phyloP scores from a whole-genome alignment of 2,888 invertebrate genomes.

The Agonopterix subpropinquella region DNA sequence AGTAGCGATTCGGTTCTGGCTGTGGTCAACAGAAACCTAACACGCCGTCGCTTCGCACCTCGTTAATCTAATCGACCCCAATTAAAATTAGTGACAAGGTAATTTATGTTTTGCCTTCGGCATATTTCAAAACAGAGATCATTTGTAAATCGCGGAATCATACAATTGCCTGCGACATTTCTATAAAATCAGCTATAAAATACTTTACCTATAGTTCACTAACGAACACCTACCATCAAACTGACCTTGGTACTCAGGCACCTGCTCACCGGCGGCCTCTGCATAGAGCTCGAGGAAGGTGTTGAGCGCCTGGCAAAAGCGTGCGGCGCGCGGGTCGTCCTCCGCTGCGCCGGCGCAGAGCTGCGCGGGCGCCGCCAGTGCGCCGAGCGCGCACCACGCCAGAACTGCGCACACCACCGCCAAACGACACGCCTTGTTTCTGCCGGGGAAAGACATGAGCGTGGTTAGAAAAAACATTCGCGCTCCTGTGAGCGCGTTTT shows the following conservation, averaged over 20 bases:
- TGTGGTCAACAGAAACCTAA: too few relatives aligned
- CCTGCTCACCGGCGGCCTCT: slow-evolving; percentile 76
- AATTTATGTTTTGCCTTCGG: too few relatives aligned
- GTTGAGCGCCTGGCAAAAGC: slow-evolving; percentile 80
- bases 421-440: slow-evolving; percentile 45
- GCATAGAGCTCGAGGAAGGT: slow-evolving; percentile 79
- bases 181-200: too few relatives aligned
- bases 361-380: slow-evolving; percentile 58
- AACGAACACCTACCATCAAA: neutral
- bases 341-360: slow-evolving; percentile 78
- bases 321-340: slow-evolving; percentile 78
- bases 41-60: too few relatives aligned
- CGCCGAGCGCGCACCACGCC: slow-evolving; percentile 39
- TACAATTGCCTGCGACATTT: too few relatives aligned
- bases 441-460: slow-evolving; percentile 17
- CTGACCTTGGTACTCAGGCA: slow-evolving; percentile 68
- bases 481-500: too few relatives aligned
- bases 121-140: too few relatives aligned
- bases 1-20: too few relatives aligned
- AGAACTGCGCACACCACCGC: slow-evolving; percentile 40
- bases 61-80: too few relatives aligned
- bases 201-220: too few relatives aligned
- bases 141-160: too few relatives aligned
- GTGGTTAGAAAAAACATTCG: neutral
- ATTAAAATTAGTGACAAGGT: too few relatives aligned